A percentile compares a stretch with the other conserved stretches of the same genome.
These are phyloP conservation scores for Phycodurus eques DNA, from an alignment of 2,113 vertebrate species.

Conservation along the genomic window DNA sequence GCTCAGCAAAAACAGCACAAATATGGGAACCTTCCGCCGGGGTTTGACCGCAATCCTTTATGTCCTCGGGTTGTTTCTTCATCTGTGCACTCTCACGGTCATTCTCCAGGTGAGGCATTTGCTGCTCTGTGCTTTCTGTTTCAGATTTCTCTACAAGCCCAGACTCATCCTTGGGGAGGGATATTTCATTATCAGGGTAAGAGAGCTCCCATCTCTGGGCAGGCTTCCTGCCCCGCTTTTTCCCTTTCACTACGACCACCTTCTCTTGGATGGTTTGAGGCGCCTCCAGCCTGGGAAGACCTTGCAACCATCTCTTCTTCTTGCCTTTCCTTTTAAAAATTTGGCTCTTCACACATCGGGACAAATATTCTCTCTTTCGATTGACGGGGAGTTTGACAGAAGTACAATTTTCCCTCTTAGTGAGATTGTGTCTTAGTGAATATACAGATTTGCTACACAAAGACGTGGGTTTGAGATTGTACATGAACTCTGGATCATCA, in stretches of 20 bases:
- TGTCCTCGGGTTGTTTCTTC: constrained; percentile 1
- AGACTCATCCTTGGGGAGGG: constrained; percentile 23
- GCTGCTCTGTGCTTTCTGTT: constrained; percentile 6
- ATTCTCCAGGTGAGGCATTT: constrained; percentile 22
- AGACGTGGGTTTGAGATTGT: constrained; percentile 41
- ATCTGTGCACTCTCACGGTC: constrained; percentile 9
- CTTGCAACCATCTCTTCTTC: constrained; percentile 69
- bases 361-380: constrained; percentile 65
- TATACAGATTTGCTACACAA: constrained; percentile 40
- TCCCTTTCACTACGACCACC: constrained; percentile 37
- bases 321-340: constrained; percentile 69
- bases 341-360: constrained; percentile 68
- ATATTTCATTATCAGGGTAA: constrained; percentile 74
- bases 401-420: constrained; percentile 35
- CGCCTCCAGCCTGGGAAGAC: constrained; percentile 53
- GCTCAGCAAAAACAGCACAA: constrained; percentile 3
- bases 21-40: constrained; percentile 10
- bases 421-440: constrained; percentile 53
- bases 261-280: constrained; percentile 40
- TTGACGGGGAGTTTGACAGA: constrained; percentile 45
- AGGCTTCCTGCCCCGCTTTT: constrained; percentile 54
- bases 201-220: constrained; percentile 58
- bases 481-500: constrained; percentile 65
- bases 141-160: constrained; percentile 19
- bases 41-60: not conserved